phyloP scores from a whole-genome alignment of 2,888 invertebrate genomes.

The Nesidiocoris tenuis region DNA sequence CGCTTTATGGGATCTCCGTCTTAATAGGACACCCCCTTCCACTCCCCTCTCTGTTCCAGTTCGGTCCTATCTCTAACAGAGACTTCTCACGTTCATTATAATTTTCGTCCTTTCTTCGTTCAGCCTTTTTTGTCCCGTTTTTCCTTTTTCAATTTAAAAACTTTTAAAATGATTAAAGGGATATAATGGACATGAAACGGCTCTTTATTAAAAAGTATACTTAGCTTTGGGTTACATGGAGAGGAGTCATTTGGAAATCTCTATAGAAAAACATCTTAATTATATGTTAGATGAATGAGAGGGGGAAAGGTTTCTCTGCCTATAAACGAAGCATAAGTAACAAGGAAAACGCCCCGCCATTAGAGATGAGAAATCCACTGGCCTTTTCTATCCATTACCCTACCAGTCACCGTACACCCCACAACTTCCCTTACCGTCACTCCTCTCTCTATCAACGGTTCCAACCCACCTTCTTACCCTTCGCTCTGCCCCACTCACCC shows the following conservation, averaged over 20 bases:
- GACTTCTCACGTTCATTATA: constrained; percentile 38
- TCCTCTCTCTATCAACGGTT: background rate
- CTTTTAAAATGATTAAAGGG: constrained; percentile 41
- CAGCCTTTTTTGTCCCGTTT: constrained; percentile 5
- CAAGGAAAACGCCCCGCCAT: constrained; percentile 39
- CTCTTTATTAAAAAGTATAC: constrained; percentile 37
- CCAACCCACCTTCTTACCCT: background rate
- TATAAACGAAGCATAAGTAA: constrained; percentile 39
- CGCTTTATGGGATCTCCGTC: constrained; percentile 1
- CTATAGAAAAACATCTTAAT: constrained; percentile 42
- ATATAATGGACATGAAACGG: constrained; percentile 41
- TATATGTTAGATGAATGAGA: constrained; percentile 41
- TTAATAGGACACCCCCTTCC: background rate
- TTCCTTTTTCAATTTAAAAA: constrained; percentile 35
- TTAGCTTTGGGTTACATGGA: constrained; percentile 38
- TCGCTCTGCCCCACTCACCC: constrained; percentile 6
- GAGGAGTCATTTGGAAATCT: constrained; percentile 41
- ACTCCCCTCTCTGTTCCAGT: background rate
- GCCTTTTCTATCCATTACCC: constrained; percentile 36
- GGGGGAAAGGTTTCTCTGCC: constrained; percentile 26
- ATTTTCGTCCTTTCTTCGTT: constrained; percentile 11
- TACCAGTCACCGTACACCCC: background rate
- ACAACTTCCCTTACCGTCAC: background rate
- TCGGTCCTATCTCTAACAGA: constrained; percentile 12
- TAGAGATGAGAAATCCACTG: constrained; percentile 40